A percentile compares a stretch with the other conserved stretches of the same genome.
Conservation (phyloP, 2,888 invertebrate genomes). For the Octodonta nipae region DNA sequence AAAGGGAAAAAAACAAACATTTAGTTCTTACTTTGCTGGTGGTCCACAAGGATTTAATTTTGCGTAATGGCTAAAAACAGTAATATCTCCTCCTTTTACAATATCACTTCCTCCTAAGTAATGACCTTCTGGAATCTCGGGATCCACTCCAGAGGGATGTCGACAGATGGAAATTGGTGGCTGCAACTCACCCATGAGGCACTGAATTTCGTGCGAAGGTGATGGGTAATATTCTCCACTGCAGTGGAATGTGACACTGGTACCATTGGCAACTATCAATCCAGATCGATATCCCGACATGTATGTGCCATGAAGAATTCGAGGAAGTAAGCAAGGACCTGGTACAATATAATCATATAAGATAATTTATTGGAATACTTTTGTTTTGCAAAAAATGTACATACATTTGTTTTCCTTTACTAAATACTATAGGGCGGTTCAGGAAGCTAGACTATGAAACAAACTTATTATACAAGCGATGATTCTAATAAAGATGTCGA, state of each 20-base stretch:
- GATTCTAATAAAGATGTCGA: too few species aligned
- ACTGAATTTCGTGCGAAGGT: slow-evolving; percentile 44
- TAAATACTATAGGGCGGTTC: too few species aligned
- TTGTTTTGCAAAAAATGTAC: too few species aligned
- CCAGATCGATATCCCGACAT: slow-evolving; percentile 66
- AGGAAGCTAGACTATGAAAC: too few species aligned
- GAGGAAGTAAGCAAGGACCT: slow-evolving; percentile 59
- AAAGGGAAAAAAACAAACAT: neutral
- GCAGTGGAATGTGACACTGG: slow-evolving; percentile 62
- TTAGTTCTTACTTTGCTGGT: slow-evolving; percentile 47
- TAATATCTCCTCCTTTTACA: slow-evolving; percentile 43
- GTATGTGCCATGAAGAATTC: slow-evolving; percentile 55
- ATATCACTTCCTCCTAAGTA: slow-evolving; percentile 36
- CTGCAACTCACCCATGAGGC: slow-evolving; percentile 49
- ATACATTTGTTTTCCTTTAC: too few species aligned
- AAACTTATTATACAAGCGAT: too few species aligned
- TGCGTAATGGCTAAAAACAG: slow-evolving; percentile 35
- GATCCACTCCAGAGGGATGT: slow-evolving; percentile 31
- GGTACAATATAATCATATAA: too few species aligned
- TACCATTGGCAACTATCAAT: slow-evolving; percentile 68
- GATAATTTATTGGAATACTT: too few species aligned
- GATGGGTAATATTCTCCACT: slow-evolving; percentile 41
- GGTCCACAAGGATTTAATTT: slow-evolving; percentile 50
- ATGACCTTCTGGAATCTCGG: slow-evolving; percentile 22
- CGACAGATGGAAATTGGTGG: slow-evolving; percentile 43